Evolutionary conservation across 1,140 invertebrate species (phyloP).

Genomic region (Danaus plexippus): DNA sequence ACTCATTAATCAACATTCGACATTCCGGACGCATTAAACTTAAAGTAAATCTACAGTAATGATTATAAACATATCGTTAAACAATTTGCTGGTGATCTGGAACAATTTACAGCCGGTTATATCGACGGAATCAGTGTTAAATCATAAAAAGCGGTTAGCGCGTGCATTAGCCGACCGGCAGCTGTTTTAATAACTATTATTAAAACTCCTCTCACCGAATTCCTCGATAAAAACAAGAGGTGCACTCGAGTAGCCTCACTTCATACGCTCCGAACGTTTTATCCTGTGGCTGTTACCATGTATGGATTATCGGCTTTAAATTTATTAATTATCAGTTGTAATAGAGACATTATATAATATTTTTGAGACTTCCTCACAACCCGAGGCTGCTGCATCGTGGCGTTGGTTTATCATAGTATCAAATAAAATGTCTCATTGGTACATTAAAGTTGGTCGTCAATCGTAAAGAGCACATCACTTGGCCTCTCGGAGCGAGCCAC

Average conservation of each 20-base stretch:
- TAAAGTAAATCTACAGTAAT: slow-evolving; percentile 27
- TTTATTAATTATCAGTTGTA: no score
- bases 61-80: slow-evolving; percentile 58
- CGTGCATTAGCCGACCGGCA: slow-evolving; percentile 50
- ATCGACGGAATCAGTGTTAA: slow-evolving; percentile 50
- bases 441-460: slow-evolving; percentile 59
- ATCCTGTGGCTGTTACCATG: no score
- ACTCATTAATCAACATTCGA: no score
- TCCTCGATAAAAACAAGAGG: slow-evolving; percentile 40
- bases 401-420: slow-evolving; percentile 24
- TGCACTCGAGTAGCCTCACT: slow-evolving; percentile 3
- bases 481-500: slow-evolving; percentile 29
- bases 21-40: no score
- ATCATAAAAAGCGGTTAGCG: slow-evolving; percentile 61
- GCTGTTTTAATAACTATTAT: slow-evolving; percentile 64
- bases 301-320: no score
- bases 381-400: no score
- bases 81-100: slow-evolving; percentile 53
- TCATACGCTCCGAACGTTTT: no score
- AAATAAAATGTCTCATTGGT: slow-evolving; percentile 57
- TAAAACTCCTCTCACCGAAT: slow-evolving; percentile 48
- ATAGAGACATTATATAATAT: no score
- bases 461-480: slow-evolving; percentile 65
- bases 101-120: slow-evolving; percentile 52
- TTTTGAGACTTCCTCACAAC: no score